Evolutionary conservation across 2,797 vertebrate genomes (phyloP).

Genomic region (Syngnathus acus): DNA sequence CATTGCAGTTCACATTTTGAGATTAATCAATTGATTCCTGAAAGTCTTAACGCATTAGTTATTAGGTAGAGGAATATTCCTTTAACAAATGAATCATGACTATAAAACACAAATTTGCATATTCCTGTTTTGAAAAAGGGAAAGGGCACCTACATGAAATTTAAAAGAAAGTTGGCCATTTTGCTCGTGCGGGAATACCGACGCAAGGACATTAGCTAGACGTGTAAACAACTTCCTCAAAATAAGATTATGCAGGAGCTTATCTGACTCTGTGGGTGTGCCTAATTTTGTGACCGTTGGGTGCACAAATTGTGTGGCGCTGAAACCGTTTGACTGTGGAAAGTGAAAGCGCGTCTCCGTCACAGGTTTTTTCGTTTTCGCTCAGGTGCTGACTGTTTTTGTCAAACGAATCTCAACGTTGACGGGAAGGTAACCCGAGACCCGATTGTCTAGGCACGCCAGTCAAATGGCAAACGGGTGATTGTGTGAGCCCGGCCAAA

Average conservation of each 20-base stretch:
- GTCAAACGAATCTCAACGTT: not conserved
- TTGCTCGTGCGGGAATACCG: too few relatives aligned
- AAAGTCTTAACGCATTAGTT: too few relatives aligned
- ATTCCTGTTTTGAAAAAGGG: too few relatives aligned
- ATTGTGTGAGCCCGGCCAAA: not conserved
- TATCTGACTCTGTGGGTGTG: not conserved
- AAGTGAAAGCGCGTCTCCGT: not conserved
- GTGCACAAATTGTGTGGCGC: not conserved
- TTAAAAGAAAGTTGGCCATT: too few relatives aligned
- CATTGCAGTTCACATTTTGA: too few relatives aligned
- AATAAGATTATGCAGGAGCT: not conserved
- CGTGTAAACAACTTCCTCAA: not conserved
- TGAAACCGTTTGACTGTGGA: not conserved
- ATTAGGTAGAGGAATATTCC: too few relatives aligned
- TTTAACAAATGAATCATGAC: too few relatives aligned
- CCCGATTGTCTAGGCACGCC: not conserved
- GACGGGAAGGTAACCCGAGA: not conserved
- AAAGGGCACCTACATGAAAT: too few relatives aligned
- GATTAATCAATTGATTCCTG: too few relatives aligned
- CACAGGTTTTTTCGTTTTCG: not conserved
- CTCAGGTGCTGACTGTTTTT: not conserved
- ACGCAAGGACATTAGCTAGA: too few relatives aligned
- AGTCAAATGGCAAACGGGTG: conserved; percentile 11
- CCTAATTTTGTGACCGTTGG: not conserved
- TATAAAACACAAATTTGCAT: too few relatives aligned